These are phyloP conservation scores for Andrena trimmerana DNA, from an alignment of 2,888 invertebrate genomes.

Conservation along the genomic window DNA sequence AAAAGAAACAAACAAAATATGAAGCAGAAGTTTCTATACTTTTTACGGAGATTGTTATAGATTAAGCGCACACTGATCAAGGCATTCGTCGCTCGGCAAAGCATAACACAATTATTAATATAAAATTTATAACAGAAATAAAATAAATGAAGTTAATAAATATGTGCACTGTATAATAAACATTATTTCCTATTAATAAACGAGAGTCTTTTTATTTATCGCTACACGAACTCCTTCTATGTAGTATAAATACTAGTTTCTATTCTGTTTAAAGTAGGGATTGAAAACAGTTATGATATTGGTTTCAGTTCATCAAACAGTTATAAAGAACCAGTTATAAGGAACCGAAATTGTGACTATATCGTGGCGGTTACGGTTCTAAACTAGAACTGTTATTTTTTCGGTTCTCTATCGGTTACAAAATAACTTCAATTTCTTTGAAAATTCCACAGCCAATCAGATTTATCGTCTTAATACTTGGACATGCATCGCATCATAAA, in stretches of 20 bases:
- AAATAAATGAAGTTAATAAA: slow-evolving; percentile 85
- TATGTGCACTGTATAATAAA: slow-evolving; percentile 85
- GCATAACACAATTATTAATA: slow-evolving; percentile 85
- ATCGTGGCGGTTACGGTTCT: no score
- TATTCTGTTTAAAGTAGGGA: not conserved
- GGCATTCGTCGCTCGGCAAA: slow-evolving; percentile 85
- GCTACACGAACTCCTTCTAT: not conserved
- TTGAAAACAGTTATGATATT: not conserved
- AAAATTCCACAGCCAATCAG: no score
- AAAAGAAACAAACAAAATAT: slow-evolving; percentile 74
- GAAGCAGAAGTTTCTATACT: slow-evolving; percentile 84
- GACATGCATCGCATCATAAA: no score
- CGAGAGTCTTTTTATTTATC: slow-evolving; percentile 59
- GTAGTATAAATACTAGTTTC: not conserved
- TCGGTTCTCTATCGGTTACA: no score
- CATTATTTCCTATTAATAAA: slow-evolving; percentile 85
- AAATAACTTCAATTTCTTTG: no score
- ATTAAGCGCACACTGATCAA: slow-evolving; percentile 85
- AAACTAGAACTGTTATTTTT: no score
- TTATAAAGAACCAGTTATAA: no score
- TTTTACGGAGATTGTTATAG: slow-evolving; percentile 85
- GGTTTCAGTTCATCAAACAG: no score
- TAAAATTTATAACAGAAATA: slow-evolving; percentile 85
- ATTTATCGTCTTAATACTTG: no score
- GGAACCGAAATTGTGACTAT: no score